Evolutionary conservation across 2,797 vertebrate species (phyloP).

Genomic region (Merluccius polli): DNA sequence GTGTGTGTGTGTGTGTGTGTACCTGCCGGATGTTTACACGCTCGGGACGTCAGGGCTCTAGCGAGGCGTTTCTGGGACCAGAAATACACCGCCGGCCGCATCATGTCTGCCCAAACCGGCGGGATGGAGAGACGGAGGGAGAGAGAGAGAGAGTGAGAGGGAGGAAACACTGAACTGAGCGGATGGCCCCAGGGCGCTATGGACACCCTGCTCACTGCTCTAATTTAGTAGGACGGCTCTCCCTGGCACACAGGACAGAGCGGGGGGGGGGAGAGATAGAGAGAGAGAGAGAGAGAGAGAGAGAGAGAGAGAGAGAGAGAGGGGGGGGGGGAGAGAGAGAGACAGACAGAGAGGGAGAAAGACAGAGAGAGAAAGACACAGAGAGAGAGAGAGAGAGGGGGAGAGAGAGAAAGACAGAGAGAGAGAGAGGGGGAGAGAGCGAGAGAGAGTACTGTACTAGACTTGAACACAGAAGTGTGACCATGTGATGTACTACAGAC

Average conservation of each 20-base stretch:
- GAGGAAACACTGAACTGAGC: slow-evolving; percentile 31
- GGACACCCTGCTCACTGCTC: slow-evolving; percentile 55
- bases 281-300: slow-evolving; percentile 9
- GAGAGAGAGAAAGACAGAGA: slow-evolving; percentile 4
- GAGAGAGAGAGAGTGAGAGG: no score
- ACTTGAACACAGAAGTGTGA: neutral
- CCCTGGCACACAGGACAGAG: slow-evolving; percentile 50
- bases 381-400: slow-evolving; percentile 12
- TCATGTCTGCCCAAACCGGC: slow-evolving; percentile 21
- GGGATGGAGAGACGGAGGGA: slow-evolving; percentile 22
- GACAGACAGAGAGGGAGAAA: slow-evolving; percentile 8
- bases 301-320: slow-evolving; percentile 25
- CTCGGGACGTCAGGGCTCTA: neutral
- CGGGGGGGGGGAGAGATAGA: slow-evolving; percentile 25
- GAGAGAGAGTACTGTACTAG: slow-evolving; percentile 4
- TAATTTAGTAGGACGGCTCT: slow-evolving; percentile 57
- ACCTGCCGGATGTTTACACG: neutral
- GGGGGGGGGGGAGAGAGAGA: slow-evolving; percentile 1
- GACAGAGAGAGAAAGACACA: slow-evolving; percentile 8
- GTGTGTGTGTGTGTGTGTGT: neutral
- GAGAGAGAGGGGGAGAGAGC: slow-evolving; percentile 4
- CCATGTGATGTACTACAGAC: neutral
- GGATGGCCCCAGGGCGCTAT: slow-evolving; percentile 59
- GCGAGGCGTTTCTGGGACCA: neutral
- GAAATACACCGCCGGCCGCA: neutral